Conservation (phyloP, 2,888 invertebrate genomes). For the Sphaerophoria taeniata region DNA sequence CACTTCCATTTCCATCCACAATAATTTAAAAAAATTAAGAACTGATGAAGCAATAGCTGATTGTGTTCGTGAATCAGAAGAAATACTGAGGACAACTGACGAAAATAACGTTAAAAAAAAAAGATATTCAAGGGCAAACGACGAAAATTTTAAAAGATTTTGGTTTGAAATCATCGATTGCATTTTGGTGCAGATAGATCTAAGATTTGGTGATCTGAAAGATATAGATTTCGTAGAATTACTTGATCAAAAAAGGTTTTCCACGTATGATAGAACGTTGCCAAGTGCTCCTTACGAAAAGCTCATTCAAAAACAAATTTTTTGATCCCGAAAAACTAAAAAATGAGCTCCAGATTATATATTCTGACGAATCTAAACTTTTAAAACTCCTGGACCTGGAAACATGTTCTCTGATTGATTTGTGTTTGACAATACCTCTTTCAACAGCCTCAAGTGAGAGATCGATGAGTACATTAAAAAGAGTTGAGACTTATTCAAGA, state of each 20-base stretch:
- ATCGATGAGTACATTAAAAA: constrained; percentile 2
- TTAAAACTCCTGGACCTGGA: background rate
- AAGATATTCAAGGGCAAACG: background rate
- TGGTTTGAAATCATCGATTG: background rate
- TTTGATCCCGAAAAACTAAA: background rate
- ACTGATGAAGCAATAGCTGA: constrained; percentile 2
- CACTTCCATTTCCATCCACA: background rate
- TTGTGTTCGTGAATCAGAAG: background rate
- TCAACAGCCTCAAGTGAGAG: constrained; percentile 1
- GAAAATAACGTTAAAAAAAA: background rate
- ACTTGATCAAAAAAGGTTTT: background rate
- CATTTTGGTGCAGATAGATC: constrained; percentile 1
- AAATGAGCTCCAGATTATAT: background rate
- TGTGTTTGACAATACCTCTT: background rate
- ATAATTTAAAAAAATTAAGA: background rate
- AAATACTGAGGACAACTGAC: background rate
- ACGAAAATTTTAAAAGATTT: background rate
- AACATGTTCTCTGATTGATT: background rate
- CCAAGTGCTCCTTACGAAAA: background rate
- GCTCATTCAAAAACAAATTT: background rate
- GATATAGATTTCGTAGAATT: background rate
- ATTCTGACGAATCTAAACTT: background rate
- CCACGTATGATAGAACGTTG: background rate
- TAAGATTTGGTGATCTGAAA: background rate
- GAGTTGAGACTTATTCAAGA: background rate